phyloP scores from a whole-genome alignment of 2,113 vertebrate species.

The Zingel zingel region DNA sequence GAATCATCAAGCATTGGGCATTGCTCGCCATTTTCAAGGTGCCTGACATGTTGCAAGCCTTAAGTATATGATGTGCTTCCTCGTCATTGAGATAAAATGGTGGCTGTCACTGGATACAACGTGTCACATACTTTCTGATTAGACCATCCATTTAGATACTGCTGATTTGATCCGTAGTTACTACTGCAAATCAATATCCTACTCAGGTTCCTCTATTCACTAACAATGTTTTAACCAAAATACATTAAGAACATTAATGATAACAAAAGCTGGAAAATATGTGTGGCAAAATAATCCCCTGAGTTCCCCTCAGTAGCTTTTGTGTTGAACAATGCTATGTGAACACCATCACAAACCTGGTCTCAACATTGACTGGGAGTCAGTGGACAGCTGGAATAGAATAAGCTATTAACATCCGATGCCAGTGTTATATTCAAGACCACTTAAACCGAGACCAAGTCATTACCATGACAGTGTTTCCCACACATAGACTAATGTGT shows the following conservation, averaged over 20 bases:
- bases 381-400: too few relatives aligned
- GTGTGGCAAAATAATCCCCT: not conserved
- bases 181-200: not conserved
- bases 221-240: not conserved
- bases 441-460: too few relatives aligned
- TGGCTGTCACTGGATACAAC: not conserved
- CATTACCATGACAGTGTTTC: too few relatives aligned
- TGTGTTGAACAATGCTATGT: not conserved
- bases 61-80: constrained; percentile 25
- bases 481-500: too few relatives aligned
- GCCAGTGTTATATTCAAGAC: too few relatives aligned
- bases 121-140: not conserved
- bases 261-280: not conserved
- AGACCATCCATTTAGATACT: not conserved
- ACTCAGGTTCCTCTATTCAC: not conserved
- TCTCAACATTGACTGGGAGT: too few relatives aligned
- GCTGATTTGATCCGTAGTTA: not conserved
- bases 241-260: not conserved
- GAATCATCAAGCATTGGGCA: constrained; percentile 36
- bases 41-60: constrained; percentile 44
- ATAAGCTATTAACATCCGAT: too few relatives aligned
- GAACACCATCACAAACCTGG: not conserved
- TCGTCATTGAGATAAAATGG: constrained; percentile 4
- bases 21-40: constrained; percentile 31
- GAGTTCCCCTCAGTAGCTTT: not conserved